A percentile compares a stretch with the other conserved stretches of the same genome.
Conservation (phyloP, 2,113 vertebrate genomes). For the Lethenteron camtschaticum region DNA sequence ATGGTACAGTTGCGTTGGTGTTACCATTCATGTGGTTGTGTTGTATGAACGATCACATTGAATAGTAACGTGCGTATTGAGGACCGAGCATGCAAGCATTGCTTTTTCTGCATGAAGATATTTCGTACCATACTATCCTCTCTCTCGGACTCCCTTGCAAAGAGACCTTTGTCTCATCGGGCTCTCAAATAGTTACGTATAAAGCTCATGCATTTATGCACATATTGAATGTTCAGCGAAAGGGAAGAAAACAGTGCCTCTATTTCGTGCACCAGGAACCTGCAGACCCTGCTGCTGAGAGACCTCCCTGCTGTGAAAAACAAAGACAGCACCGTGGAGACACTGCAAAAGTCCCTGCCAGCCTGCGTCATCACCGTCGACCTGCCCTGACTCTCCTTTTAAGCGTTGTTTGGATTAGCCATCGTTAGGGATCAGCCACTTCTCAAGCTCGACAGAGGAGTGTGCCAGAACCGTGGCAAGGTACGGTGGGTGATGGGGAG, state of each 20-base stretch:
- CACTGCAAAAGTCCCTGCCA: constrained; percentile 44
- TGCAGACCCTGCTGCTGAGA: constrained; percentile 54
- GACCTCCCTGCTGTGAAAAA: constrained; percentile 63
- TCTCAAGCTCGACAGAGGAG: too few species aligned
- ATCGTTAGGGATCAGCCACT: too few species aligned
- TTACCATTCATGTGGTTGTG: too few species aligned
- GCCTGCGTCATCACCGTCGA: constrained; percentile 10
- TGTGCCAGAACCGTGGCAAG: too few species aligned
- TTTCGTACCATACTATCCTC: background rate
- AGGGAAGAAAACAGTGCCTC: background rate
- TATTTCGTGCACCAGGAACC: constrained; percentile 32
- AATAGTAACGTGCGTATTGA: background rate
- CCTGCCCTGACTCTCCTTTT: background rate
- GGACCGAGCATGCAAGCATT: background rate
- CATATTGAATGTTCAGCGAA: background rate
- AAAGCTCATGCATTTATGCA: background rate
- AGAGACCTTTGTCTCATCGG: background rate
- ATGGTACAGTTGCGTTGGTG: too few species aligned
- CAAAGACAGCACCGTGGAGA: constrained; percentile 26
- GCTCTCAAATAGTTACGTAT: background rate
- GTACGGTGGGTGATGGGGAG: too few species aligned
- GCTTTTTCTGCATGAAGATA: background rate
- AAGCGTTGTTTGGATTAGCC: background rate
- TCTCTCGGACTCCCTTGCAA: background rate
- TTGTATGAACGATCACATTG: too few species aligned